Evolutionary conservation across 2,113 vertebrate genomes (phyloP).

Genomic region (Scalopus aquaticus): DNA sequence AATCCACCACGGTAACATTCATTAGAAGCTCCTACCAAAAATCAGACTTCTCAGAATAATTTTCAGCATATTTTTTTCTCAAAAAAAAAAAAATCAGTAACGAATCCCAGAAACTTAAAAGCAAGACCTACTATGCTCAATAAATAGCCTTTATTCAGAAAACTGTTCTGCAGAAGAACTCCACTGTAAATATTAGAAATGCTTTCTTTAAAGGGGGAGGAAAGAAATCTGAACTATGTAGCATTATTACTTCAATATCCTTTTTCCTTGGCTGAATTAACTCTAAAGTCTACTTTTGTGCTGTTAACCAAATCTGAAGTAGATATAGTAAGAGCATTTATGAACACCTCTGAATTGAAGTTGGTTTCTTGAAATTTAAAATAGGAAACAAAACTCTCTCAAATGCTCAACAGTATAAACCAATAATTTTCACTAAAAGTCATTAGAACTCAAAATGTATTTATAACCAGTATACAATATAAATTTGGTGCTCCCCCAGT

Average conservation of each 20-base stretch:
- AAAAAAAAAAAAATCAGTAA: constrained; percentile 44
- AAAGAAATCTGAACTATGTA: background rate
- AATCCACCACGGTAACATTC: background rate
- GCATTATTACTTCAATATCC: background rate
- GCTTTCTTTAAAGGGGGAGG: background rate
- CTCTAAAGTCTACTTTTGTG: background rate
- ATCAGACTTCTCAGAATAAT: constrained; percentile 21
- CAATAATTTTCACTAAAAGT: constrained; percentile 6
- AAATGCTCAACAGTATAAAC: background rate
- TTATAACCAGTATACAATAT: background rate
- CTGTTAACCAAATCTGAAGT: constrained; percentile 33
- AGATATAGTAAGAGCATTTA: background rate
- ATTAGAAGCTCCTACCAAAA: background rate
- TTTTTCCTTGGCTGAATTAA: background rate
- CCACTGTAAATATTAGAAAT: background rate
- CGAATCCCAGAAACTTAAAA: constrained; percentile 47
- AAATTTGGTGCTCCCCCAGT: background rate
- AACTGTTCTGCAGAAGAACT: background rate
- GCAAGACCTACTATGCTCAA: background rate
- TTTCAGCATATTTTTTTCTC: background rate
- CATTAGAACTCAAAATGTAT: background rate
- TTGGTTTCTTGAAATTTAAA: constrained; percentile 38
- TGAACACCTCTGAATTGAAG: constrained; percentile 12
- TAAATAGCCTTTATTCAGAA: background rate
- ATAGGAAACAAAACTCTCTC: background rate